phyloP scores from a whole-genome alignment of 2,113 vertebrate species.

The Neodontobutis hainanensis region DNA sequence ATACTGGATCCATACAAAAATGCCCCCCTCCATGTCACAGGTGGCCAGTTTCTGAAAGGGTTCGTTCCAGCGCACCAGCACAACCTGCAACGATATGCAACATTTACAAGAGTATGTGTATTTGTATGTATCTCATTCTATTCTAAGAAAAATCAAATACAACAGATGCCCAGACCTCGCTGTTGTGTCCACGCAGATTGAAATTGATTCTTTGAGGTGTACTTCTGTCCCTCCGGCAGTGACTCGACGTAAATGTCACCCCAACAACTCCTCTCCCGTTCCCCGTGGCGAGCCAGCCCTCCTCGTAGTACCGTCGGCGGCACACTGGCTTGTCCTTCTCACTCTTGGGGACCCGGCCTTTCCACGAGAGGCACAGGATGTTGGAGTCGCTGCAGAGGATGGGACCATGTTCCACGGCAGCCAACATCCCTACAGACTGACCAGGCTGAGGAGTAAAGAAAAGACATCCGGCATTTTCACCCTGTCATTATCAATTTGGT shows the following conservation, averaged over 20 bases:
- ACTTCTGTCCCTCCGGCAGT: slow-evolving; percentile 93
- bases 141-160: too few relatives aligned
- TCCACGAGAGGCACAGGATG: slow-evolving; percentile 99
- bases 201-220: slow-evolving; percentile 98
- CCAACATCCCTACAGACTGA: slow-evolving; percentile 93
- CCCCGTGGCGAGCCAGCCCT: slow-evolving; percentile 97
- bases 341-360: slow-evolving; percentile 97
- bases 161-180: slow-evolving; percentile 83
- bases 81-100: slow-evolving; percentile 82
- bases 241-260: slow-evolving; percentile 97
- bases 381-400: slow-evolving; percentile 99
- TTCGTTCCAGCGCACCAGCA: slow-evolving; percentile 98
- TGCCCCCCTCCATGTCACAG: slow-evolving; percentile 96
- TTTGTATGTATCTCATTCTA: too few relatives aligned
- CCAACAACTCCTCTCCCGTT: slow-evolving; percentile 96
- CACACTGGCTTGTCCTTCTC: slow-evolving; percentile 99
- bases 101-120: too few relatives aligned
- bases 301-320: slow-evolving; percentile 93
- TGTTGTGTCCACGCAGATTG: slow-evolving; percentile 97
- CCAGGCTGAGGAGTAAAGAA: slow-evolving; percentile 62
- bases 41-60: slow-evolving; percentile 99
- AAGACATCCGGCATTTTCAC: not conserved
- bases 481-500: too few relatives aligned
- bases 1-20: slow-evolving; percentile 99
- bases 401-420: slow-evolving; percentile 97